Evolutionary conservation across 37 sponge, comb jelly and placozoan species (phyloP), one percentile per base, ranked within the genome.

Genomic region (Geodia barretti): DNA sequence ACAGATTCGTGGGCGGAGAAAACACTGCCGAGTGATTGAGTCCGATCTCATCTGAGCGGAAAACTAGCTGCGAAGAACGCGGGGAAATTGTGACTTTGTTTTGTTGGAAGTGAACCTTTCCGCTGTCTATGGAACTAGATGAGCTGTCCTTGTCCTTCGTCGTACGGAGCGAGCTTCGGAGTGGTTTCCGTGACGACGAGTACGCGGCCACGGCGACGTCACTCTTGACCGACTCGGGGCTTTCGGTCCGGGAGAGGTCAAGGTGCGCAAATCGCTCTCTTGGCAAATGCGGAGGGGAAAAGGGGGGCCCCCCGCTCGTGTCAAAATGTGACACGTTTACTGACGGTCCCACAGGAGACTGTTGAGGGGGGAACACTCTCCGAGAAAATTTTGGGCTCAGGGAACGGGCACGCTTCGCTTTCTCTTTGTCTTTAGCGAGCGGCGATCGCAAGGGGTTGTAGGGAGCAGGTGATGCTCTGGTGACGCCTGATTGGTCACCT

Each of bases 341-440:
- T 47, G 54, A 47, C 11, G 54, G 54, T 7, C 54, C 14, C 11
- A 14, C 11, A 7, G 7, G 54, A 14, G 54, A 47, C 14, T 7
- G 54, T 7, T 7, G 54, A 17, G 14, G 14, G 54, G 73, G 82
- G 41, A 62, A 17, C 1, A 86, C n/a, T 3, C 86, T 26, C n/a
- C 76, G 86, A n/a, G 83, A 71, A 25, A 73, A 60, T 59, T 88
- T 81, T 54, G 88, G 88, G 37, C 88, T 88, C 28, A 88, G 77
- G n/a, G 88, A 88, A 32, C 81, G 88, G 3, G 88, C 88, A 11
- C 88, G 82, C 54, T 71, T 78, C 1, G 41, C 66, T 29, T 26
- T 47, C 14, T 47, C 54, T 47, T 47, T 47, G 11, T 47, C 14
- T 14, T 47, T 47, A 17, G n/a, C n/a, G n/a, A 47, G 54, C 7